Conservation (phyloP, 2,888 invertebrate genomes). For the Seira musarum region DNA sequence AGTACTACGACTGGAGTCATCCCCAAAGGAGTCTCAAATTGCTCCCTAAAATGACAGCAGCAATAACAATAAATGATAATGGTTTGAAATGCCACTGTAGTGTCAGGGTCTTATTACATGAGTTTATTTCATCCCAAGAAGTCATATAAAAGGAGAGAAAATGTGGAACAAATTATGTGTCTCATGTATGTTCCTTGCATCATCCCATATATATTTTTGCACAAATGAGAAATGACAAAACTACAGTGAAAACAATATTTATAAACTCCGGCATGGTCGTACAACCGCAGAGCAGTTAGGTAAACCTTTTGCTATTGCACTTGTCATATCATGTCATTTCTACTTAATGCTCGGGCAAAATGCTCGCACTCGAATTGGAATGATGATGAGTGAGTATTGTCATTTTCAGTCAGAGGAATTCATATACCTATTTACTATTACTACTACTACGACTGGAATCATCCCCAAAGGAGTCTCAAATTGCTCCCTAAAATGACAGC, state of each 20-base stretch:
- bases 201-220: too few relatives aligned
- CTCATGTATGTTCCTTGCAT: too few relatives aligned
- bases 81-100: not conserved
- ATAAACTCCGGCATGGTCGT: too few relatives aligned
- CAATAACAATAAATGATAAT: slow-evolving; percentile 17
- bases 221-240: too few relatives aligned
- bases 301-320: too few relatives aligned
- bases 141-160: slow-evolving; percentile 1
- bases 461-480: not conserved
- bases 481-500: not conserved
- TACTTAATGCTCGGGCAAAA: not conserved
- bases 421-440: too few relatives aligned
- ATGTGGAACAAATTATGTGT: not conserved
- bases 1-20: too few relatives aligned
- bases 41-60: not conserved
- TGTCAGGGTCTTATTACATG: not conserved
- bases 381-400: not conserved
- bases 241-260: too few relatives aligned
- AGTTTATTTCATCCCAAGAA: not conserved
- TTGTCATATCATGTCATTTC: not conserved
- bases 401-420: too few relatives aligned
- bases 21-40: slow-evolving; percentile 6
- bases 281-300: too few relatives aligned
- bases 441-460: too few relatives aligned
- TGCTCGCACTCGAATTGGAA: not conserved